Evolutionary conservation across 2,797 vertebrate species (phyloP).

Genomic region (Arremon aurantiirostris): DNA sequence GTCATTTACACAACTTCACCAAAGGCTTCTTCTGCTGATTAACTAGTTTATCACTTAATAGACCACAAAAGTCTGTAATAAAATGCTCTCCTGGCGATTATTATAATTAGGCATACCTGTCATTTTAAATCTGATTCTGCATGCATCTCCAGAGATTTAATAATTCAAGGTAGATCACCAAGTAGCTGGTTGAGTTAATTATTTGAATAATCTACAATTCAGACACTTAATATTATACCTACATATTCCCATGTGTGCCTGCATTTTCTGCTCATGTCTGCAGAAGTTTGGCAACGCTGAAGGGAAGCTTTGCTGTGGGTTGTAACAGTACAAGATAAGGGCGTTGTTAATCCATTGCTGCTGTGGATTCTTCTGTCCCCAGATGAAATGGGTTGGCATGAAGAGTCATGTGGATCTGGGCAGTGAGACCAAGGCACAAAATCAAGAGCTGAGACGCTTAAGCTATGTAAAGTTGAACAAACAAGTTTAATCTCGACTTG

Average conservation of each 20-base stretch:
- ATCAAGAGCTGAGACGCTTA: neutral
- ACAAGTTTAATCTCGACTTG: neutral
- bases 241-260: neutral
- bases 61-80: neutral
- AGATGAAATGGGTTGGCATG: neutral
- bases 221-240: slow-evolving; percentile 13
- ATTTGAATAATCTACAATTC: slow-evolving; percentile 24
- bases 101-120: slow-evolving; percentile 20
- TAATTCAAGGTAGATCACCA: slow-evolving; percentile 25
- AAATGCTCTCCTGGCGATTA: neutral
- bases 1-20: neutral
- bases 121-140: slow-evolving; percentile 24
- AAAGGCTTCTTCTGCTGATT: neutral
- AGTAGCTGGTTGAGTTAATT: slow-evolving; percentile 41
- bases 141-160: slow-evolving; percentile 15
- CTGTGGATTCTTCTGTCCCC: neutral
- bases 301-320: neutral
- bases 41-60: slow-evolving; percentile 27
- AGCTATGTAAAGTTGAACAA: neutral
- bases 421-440: neutral
- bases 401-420: neutral
- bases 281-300: neutral
- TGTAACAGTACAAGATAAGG: neutral
- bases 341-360: neutral
- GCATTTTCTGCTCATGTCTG: neutral